These are phyloP conservation scores for Fulmarus glacialis DNA, from an alignment of 2,113 vertebrate genomes.

Conservation along the genomic window DNA sequence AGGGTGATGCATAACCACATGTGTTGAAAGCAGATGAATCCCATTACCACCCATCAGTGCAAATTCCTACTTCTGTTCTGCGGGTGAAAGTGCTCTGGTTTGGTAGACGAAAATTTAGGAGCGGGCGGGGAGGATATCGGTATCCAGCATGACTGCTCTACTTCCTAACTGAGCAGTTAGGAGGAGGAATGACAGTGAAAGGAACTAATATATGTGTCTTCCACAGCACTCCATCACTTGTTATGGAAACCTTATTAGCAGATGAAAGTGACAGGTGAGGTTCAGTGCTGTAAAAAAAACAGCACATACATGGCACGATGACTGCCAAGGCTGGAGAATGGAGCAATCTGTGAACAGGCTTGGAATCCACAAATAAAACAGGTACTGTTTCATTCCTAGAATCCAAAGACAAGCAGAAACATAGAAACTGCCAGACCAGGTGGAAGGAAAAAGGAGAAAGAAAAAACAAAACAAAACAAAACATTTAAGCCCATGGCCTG, in stretches of 20 bases:
- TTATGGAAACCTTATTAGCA: constrained; percentile 50
- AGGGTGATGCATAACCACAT: background rate
- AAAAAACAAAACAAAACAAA: too few relatives aligned
- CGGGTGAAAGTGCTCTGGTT: background rate
- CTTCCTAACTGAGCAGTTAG: background rate
- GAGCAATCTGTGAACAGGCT: background rate
- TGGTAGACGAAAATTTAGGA: background rate
- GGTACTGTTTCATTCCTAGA: background rate
- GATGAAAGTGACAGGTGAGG: constrained; percentile 51
- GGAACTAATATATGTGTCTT: background rate
- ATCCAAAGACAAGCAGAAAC: background rate
- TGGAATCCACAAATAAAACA: constrained; percentile 1
- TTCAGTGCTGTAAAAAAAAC: background rate
- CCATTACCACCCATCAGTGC: background rate
- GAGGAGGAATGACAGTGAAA: constrained; percentile 14
- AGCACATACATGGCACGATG: background rate
- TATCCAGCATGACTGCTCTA: background rate
- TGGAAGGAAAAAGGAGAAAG: background rate
- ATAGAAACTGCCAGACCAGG: background rate
- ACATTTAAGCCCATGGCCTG: background rate
- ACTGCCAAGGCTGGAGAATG: background rate
- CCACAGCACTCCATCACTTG: background rate
- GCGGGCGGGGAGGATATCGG: background rate
- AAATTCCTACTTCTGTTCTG: background rate
- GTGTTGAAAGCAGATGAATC: background rate